These are phyloP conservation scores for Manis pentadactyla DNA, from an alignment of 2,797 vertebrate genomes.

Conservation along the genomic window DNA sequence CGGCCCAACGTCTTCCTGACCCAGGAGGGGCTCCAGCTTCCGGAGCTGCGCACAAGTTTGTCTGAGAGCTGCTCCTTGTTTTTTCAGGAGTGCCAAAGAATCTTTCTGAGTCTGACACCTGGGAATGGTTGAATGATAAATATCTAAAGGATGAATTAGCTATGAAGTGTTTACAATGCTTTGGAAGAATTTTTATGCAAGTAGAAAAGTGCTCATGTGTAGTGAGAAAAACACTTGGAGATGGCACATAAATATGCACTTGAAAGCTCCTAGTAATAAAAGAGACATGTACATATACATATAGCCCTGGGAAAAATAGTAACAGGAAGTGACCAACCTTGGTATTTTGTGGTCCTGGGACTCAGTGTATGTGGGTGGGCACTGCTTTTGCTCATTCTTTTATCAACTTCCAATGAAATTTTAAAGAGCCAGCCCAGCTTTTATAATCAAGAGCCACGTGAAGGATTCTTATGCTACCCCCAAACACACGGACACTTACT, in stretches of 20 bases:
- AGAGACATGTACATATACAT: neutral
- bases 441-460: neutral
- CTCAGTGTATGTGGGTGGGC: neutral
- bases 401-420: neutral
- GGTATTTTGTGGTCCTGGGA: neutral
- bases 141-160: neutral
- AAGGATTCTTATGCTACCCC: neutral
- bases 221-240: neutral
- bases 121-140: neutral
- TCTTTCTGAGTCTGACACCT: neutral
- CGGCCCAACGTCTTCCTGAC: neutral
- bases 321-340: neutral
- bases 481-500: slow-evolving; percentile 7
- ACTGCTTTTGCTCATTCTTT: neutral
- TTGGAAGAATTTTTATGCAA: neutral
- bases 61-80: neutral
- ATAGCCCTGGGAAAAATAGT: neutral
- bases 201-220: neutral
- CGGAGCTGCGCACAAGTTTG: neutral
- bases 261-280: neutral
- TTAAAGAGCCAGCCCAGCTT: neutral
- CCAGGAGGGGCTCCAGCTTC: neutral
- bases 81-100: neutral
- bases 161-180: neutral
- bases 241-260: neutral